Evolutionary conservation across 2,113 vertebrate species (phyloP).

Genomic region (Mustela lutreola): DNA sequence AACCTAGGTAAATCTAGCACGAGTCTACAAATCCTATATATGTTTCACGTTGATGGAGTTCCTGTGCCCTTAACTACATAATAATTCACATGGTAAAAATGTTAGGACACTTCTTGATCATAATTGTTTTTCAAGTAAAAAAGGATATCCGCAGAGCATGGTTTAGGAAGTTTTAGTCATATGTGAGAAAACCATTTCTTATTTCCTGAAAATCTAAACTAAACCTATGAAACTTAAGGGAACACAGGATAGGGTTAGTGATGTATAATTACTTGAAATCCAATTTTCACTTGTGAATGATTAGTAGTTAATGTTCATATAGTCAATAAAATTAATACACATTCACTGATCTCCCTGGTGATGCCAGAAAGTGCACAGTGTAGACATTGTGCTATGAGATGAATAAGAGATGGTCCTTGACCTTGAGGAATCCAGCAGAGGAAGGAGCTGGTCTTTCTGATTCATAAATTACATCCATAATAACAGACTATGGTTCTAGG

Average conservation of each 20-base stretch:
- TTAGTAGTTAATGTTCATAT: conserved; percentile 20
- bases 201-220: conserved; percentile 48
- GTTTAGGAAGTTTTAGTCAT: not conserved
- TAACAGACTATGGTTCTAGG: not conserved
- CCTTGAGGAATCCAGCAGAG: not conserved
- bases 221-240: conserved; percentile 10
- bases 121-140: conserved; percentile 30
- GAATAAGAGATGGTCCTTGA: not conserved
- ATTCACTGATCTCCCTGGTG: not conserved
- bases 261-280: conserved; percentile 18
- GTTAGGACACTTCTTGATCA: not conserved
- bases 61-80: not conserved
- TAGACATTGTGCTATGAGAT: not conserved
- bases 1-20: not conserved
- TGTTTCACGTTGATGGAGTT: conserved; percentile 14
- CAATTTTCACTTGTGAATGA: not conserved
- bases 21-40: not conserved
- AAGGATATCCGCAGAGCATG: not conserved
- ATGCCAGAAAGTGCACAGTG: not conserved
- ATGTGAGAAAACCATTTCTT: not conserved
- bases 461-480: conserved; percentile 23
- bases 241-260: not conserved
- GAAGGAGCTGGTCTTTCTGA: not conserved
- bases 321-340: conserved; percentile 31
- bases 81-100: conserved; percentile 2